Base-by-base conservation (phyloP, 2,113 vertebrate species). In the Eolophus roseicapilla region DNA sequence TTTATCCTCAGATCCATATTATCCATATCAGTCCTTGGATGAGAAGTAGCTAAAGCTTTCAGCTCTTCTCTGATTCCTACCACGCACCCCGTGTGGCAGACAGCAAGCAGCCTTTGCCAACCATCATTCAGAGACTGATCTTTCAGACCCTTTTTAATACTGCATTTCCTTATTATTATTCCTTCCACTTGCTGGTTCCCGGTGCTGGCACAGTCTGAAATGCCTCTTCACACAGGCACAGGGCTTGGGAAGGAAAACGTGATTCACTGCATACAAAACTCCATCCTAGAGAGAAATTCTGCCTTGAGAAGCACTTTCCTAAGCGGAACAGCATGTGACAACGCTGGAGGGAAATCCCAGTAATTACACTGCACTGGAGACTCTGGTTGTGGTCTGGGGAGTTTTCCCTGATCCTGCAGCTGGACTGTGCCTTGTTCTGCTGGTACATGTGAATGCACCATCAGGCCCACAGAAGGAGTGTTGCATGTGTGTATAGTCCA, bases 11-110 rank as follows among this genome's bases (percentile, higher is more conserved):
- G 44, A 46, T 74, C 50, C 46, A 1, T 9, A 3, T 70, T 49
- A 39, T 29, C 85, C 33, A 0, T 17, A 33, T 35, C 69, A 79
- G 77, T 53, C 57, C 27, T 73, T 78, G 57, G 86, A 68, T 50
- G 65, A 91, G 86, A 93, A 88, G 68, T 9, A 65, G 79, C 88
- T 93, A 74, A 93, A 91, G 53, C 41, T 92, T 64, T 43, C 81
- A 60, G 35, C 39, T 86, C 73, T 83, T 62, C n/a, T 73, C 47
- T 20, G 18, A 20, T 74, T 89, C 73, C 73, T 43, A 50, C 73
- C 73, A 67, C 13, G 0, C n/a, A 24, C 23, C 20, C 62, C 17
- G 49, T 57, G 17, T 0, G 91, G 86, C 70, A 80, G 37, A 59
- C 75, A 39, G 8, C 27, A 39, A 46, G 49, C 52, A 52, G 44